phyloP scores from a whole-genome alignment of 2,888 invertebrate species.

The Drosophila melanosoma region DNA sequence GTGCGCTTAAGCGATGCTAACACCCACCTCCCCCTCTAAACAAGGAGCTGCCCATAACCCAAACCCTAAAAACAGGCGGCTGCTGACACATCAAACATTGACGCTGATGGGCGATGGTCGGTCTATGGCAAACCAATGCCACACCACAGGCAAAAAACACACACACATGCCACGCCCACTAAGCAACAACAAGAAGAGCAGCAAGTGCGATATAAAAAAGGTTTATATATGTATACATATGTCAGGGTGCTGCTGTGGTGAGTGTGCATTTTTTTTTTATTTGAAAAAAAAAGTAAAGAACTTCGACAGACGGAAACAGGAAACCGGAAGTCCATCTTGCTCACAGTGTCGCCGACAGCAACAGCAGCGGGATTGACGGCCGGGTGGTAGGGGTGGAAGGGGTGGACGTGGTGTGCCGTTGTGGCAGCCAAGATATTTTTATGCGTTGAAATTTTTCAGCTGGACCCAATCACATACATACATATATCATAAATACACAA shows the following conservation, averaged over 20 bases:
- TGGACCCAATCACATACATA: constrained; percentile 60
- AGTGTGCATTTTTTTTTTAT: constrained; percentile 39
- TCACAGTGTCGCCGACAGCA: constrained; percentile 76
- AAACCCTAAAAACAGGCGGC: constrained; percentile 9
- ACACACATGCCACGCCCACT: constrained; percentile 55
- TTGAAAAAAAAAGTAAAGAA: constrained; percentile 76
- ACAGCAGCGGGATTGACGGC: constrained; percentile 19
- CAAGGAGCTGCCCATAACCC: background rate
- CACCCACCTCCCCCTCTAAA: constrained; percentile 26
- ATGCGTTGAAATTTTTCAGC: constrained; percentile 81
- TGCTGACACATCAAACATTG: constrained; percentile 77
- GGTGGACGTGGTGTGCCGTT: constrained; percentile 17
- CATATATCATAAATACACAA: constrained; percentile 57
- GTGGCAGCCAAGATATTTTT: constrained; percentile 81
- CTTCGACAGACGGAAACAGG: constrained; percentile 85
- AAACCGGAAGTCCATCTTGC: constrained; percentile 86
- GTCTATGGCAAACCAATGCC: constrained; percentile 52
- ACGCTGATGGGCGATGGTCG: constrained; percentile 62
- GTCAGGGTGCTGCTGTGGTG: constrained; percentile 45
- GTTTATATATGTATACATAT: constrained; percentile 54
- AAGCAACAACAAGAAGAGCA: constrained; percentile 39
- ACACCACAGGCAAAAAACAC: constrained; percentile 56
- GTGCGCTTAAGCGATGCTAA: constrained; percentile 47
- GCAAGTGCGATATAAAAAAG: constrained; percentile 71
- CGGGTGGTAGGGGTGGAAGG: background rate